These are phyloP conservation scores for Cinclus cinclus DNA, from an alignment of 2,113 vertebrate species.

Conservation along the genomic window DNA sequence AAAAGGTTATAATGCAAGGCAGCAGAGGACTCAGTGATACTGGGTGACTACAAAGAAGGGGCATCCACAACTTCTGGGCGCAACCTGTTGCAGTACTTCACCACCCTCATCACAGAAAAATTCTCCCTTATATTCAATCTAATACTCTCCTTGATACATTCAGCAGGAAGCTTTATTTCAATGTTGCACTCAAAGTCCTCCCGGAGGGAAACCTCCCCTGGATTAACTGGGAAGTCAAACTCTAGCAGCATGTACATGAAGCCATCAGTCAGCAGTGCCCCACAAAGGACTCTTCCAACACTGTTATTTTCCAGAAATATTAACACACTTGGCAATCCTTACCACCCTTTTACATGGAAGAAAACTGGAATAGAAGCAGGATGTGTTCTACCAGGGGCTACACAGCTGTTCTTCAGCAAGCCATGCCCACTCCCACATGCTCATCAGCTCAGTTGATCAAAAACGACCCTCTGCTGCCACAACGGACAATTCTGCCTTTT, in stretches of 20 bases:
- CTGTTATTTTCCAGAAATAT: background rate
- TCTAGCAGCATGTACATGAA: background rate
- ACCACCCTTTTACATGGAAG: background rate
- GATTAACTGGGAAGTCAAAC: background rate
- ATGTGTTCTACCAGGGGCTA: background rate
- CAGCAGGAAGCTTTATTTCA: background rate
- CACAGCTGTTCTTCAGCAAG: background rate
- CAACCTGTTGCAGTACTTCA: background rate
- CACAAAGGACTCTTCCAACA: background rate
- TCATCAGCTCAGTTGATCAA: background rate
- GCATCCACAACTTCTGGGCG: background rate
- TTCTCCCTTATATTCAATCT: background rate
- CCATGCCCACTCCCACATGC: background rate
- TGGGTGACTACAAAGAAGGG: rapidly evolving
- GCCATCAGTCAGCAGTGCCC: background rate
- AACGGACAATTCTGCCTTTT: background rate
- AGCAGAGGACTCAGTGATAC: background rate
- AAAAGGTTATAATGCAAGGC: background rate
- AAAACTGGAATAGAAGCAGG: background rate
- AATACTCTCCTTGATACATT: background rate
- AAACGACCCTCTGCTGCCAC: background rate
- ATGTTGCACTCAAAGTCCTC: background rate
- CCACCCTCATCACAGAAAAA: background rate
- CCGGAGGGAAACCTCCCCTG: background rate
- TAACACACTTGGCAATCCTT: background rate